Evolutionary conservation across 2,797 vertebrate species (phyloP), one percentile per base, ranked within the genome.

Genomic region (Chanos chanos): DNA sequence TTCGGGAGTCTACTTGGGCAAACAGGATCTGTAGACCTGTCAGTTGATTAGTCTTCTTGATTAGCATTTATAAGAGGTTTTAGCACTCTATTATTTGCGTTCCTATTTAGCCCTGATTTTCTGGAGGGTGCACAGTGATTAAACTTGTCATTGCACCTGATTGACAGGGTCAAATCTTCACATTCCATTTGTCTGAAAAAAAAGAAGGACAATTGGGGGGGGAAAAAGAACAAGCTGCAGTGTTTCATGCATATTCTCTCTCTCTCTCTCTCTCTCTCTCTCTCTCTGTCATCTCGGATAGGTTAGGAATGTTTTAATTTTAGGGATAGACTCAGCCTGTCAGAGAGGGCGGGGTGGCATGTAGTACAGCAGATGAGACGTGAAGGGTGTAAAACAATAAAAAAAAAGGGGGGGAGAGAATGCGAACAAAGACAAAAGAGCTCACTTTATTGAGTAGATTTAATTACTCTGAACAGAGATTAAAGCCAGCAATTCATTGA

Each of bases 61-160:
- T 99, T 97, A 98, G 91, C 94, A 97, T 98, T 95, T 97, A 94
- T 96, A 97, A 95, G 94, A 96, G 92, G 93, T 91, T 89, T 90
- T 88, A 84, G 79, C 83, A 90, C 93, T 97, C 92, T 90, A 91
- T 94, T 97, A 98, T 99, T 98, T 97, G 94, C 94, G 98, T 98
- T 98, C 94, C 94, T 94, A 99, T 97, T 97, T 96, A 98, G 94
- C 92, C 82, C 83, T 93, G 92, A 99, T 95, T 96, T 87, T 91
- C 92, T 91, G 86, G 92, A 93, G 94, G 94, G 93, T 94, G 91
- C 90, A 62, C 89, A 88, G 89, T 98, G 94, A 99, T 98, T 99
- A 97, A 98, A 98, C 96, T 93, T 97, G 96, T 98, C 95, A 94
- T 77, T 13, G 78, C 86, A 82, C 78, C 89, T 98, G 96, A 98